Evolutionary conservation across 2,888 invertebrate genomes (phyloP).

Genomic region (Eugnorisma glareosa): DNA sequence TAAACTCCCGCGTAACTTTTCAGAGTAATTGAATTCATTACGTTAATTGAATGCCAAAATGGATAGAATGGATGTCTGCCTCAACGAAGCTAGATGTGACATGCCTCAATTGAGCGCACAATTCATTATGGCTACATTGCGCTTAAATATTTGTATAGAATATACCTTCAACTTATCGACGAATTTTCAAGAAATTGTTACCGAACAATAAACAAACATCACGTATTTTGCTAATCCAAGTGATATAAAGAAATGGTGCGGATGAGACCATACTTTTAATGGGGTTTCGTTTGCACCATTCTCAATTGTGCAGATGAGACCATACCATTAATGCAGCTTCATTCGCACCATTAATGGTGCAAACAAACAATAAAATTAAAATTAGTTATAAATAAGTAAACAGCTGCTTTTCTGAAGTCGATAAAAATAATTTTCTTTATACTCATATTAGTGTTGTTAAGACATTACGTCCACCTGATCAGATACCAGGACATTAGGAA

Average conservation of each 20-base stretch:
- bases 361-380: too few relatives aligned
- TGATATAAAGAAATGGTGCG: too few relatives aligned
- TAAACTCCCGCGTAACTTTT: slow-evolving; percentile 43
- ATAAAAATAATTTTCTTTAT: too few relatives aligned
- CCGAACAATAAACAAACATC: neutral
- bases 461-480: slow-evolving; percentile 69
- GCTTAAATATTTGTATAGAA: slow-evolving; percentile 12
- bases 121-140: slow-evolving; percentile 19
- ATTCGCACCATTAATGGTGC: too few relatives aligned
- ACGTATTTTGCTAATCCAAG: slow-evolving; percentile 10
- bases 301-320: too few relatives aligned
- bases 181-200: neutral
- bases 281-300: too few relatives aligned
- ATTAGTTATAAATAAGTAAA: too few relatives aligned
- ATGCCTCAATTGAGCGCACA: slow-evolving; percentile 24
- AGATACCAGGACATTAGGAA: slow-evolving; percentile 75
- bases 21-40: slow-evolving; percentile 59
- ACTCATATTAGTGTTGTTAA: slow-evolving; percentile 70
- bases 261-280: too few relatives aligned
- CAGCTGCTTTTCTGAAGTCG: too few relatives aligned
- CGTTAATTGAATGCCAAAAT: slow-evolving; percentile 53
- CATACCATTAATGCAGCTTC: too few relatives aligned
- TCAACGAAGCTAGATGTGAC: slow-evolving; percentile 34
- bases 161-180: neutral
- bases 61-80: slow-evolving; percentile 36